A percentile compares a stretch with the other conserved stretches of the same genome.
Evolutionary conservation across 1,140 invertebrate genomes (phyloP).

Genomic region (Oreohelix idahoensis): DNA sequence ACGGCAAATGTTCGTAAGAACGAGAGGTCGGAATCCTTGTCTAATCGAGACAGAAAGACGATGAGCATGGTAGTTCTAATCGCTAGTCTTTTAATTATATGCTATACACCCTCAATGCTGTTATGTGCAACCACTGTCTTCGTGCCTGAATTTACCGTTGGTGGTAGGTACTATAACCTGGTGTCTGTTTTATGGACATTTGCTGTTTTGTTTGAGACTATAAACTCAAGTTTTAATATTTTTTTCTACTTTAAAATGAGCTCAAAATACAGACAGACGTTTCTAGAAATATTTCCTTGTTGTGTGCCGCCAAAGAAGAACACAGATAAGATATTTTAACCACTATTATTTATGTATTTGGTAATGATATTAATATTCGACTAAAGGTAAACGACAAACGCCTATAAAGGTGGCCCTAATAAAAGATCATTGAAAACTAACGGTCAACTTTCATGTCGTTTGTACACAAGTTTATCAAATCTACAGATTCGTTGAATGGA

Average conservation of each 20-base stretch:
- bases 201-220: neutral
- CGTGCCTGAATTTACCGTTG: neutral
- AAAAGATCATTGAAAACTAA: too few relatives aligned
- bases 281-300: neutral
- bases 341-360: too few relatives aligned
- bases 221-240: neutral
- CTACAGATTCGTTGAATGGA: too few relatives aligned
- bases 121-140: neutral
- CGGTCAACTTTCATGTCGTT: too few relatives aligned
- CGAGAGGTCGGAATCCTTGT: neutral
- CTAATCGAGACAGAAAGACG: neutral
- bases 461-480: too few relatives aligned
- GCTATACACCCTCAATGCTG: neutral
- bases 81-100: neutral
- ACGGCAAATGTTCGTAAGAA: neutral
- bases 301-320: too few relatives aligned
- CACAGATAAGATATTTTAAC: too few relatives aligned
- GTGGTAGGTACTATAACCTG: neutral
- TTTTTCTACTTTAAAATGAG: constrained; percentile 3
- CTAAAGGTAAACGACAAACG: too few relatives aligned
- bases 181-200: neutral
- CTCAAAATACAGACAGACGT: neutral
- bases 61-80: neutral
- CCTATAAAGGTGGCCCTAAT: too few relatives aligned
- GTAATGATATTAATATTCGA: too few relatives aligned